Conservation (phyloP, 2,797 vertebrate species). For the Brachyrhaphis roseni region DNA sequence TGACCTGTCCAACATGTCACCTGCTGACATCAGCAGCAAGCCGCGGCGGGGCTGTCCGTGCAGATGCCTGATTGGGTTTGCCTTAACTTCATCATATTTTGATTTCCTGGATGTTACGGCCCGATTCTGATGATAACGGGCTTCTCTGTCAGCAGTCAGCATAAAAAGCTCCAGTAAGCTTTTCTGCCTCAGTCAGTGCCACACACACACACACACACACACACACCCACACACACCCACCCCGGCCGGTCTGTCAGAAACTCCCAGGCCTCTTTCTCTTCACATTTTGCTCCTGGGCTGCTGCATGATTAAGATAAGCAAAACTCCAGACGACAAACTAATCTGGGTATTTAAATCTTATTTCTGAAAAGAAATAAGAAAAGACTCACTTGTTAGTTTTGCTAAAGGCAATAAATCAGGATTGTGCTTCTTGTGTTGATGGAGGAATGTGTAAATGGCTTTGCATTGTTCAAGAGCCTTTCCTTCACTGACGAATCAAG, state of each 20-base stretch:
- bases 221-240: slow-evolving; percentile 2
- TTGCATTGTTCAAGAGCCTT: no score
- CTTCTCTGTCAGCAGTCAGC: slow-evolving; percentile 60
- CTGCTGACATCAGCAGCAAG: slow-evolving; percentile 57
- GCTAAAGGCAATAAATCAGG: no score
- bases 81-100: slow-evolving; percentile 50
- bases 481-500: no score
- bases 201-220: slow-evolving; percentile 3
- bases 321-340: no score
- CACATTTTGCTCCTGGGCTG: no score
- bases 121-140: slow-evolving; percentile 59
- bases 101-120: slow-evolving; percentile 58
- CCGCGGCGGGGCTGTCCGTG: not conserved
- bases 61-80: not conserved
- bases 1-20: slow-evolving; percentile 49
- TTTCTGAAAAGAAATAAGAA: no score
- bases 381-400: no score
- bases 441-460: no score
- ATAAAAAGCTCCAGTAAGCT: slow-evolving; percentile 52
- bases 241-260: not conserved
- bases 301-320: no score
- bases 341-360: no score
- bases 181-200: slow-evolving; percentile 22
- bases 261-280: no score
- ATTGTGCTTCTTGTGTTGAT: no score